These are phyloP conservation scores for Pseudoatta argentina DNA, from an alignment of 1,140 invertebrate species.

Conservation along the genomic window DNA sequence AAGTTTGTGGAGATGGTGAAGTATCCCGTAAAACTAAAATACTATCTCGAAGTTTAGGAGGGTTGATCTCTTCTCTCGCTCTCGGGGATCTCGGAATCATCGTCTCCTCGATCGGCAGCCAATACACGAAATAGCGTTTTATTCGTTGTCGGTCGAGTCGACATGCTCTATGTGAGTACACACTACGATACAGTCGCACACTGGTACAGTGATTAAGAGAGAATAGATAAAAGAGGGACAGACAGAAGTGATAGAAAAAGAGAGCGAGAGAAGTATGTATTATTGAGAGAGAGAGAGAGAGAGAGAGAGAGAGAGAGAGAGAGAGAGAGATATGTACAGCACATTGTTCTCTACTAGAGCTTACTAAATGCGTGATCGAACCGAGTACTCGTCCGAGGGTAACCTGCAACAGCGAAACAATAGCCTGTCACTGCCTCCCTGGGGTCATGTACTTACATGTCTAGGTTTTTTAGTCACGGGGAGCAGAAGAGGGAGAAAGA, in stretches of 20 bases:
- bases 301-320: constrained; percentile 29
- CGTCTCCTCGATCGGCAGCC: neutral
- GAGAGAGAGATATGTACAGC: constrained; percentile 79
- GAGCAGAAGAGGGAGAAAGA: neutral
- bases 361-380: constrained; percentile 87
- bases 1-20: constrained; percentile 5
- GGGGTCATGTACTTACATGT: constrained; percentile 77
- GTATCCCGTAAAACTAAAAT: constrained; percentile 48
- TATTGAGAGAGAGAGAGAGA: constrained; percentile 43
- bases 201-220: constrained; percentile 46
- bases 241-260: neutral
- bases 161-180: constrained; percentile 83
- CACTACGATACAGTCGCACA: constrained; percentile 78
- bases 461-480: constrained; percentile 70
- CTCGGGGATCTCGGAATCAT: constrained; percentile 1
- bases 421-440: constrained; percentile 84
- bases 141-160: constrained; percentile 71
- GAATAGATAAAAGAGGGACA: constrained; percentile 3
- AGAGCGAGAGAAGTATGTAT: constrained; percentile 22
- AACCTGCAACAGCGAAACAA: constrained; percentile 86
- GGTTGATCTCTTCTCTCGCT: constrained; percentile 29
- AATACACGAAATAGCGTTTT: constrained; percentile 63
- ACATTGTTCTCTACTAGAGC: constrained; percentile 85
- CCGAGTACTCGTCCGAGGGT: constrained; percentile 86
- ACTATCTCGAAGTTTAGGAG: constrained; percentile 43